A percentile compares a stretch with the other conserved stretches of the same genome.
Conservation (phyloP, 2,113 vertebrate species). For the Cinclus cinclus region DNA sequence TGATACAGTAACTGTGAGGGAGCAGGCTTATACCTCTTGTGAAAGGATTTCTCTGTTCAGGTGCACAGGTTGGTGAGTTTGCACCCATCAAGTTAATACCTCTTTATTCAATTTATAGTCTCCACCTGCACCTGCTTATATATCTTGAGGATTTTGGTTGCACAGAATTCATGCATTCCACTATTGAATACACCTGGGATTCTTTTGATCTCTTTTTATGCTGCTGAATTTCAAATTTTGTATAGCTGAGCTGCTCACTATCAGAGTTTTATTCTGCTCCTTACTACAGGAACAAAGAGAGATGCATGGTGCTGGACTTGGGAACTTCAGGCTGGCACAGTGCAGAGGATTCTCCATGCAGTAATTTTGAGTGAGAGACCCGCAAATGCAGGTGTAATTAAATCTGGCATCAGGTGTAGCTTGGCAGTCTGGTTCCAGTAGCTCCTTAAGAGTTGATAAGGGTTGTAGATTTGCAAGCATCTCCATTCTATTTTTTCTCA, state of each 20-base stretch:
- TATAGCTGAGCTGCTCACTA: neutral
- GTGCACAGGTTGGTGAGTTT: neutral
- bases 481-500: neutral
- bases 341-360: neutral
- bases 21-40: neutral
- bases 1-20: neutral
- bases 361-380: neutral
- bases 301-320: rapidly evolving
- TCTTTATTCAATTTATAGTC: neutral
- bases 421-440: neutral
- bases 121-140: neutral
- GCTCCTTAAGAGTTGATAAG: neutral
- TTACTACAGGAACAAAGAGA: neutral
- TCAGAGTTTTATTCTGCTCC: neutral
- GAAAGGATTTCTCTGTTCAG: neutral
- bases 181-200: neutral
- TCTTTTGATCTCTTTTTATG: neutral
- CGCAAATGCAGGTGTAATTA: neutral
- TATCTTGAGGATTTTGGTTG: neutral
- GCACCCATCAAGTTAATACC: neutral
- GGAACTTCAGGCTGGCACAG: neutral
- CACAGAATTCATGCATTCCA: neutral
- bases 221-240: neutral
- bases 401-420: neutral
- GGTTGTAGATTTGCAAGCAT: neutral